phyloP scores from a whole-genome alignment of 53 echinoderm and acorn worm species.

The Apostichopus leukothele region DNA sequence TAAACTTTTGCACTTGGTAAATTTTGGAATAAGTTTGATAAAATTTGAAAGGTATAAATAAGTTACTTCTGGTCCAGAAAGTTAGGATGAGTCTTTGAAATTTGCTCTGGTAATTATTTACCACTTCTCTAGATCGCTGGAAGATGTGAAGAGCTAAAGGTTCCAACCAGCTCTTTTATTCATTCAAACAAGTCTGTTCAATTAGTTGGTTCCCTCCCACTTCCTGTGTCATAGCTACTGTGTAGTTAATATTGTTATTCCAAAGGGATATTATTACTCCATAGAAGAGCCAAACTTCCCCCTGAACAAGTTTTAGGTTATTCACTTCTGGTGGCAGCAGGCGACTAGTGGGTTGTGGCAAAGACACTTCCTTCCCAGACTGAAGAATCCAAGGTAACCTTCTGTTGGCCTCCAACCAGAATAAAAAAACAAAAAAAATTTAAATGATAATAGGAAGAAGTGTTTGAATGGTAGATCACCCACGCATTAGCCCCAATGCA shows the following conservation, averaged over 20 bases:
- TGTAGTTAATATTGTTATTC: neutral
- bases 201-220: neutral
- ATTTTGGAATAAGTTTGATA: too few relatives aligned
- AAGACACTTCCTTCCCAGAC: slow-evolving; percentile 33
- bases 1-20: neutral
- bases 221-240: neutral
- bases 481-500: neutral
- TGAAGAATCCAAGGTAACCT: neutral
- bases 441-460: neutral
- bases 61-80: too few relatives aligned
- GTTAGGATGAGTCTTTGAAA: too few relatives aligned
- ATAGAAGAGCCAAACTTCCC: neutral
- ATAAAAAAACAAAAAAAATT: neutral
- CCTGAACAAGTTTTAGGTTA: slow-evolving; percentile 5
- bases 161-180: neutral
- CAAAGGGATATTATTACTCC: neutral
- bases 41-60: too few relatives aligned
- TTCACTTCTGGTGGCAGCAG: neutral
- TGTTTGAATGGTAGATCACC: neutral
- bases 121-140: too few relatives aligned
- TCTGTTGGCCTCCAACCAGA: slow-evolving; percentile 2
- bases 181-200: neutral
- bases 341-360: slow-evolving; percentile 24
- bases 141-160: too few relatives aligned
- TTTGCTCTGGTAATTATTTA: too few relatives aligned